These are phyloP conservation scores for Cercopithecus neglectus DNA, from an alignment of 2,797 vertebrate genomes.

Conservation along the genomic window DNA sequence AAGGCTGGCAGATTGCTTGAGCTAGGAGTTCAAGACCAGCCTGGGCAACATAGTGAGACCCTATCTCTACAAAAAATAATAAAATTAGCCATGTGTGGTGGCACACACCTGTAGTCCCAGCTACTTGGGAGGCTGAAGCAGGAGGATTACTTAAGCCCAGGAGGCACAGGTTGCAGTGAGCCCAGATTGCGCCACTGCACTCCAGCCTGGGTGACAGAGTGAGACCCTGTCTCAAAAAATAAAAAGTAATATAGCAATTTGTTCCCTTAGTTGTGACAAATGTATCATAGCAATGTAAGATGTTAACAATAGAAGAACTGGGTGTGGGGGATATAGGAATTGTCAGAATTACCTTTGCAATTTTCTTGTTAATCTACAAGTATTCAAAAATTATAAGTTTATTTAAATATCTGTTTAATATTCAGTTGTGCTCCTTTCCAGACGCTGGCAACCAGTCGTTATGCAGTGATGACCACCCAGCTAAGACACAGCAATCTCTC, in stretches of 20 bases:
- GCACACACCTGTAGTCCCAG: background rate
- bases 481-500: constrained; percentile 89
- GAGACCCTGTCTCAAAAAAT: background rate
- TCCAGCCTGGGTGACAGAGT: background rate
- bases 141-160: background rate
- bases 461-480: constrained; percentile 87
- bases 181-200: background rate
- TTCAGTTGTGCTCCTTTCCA: constrained; percentile 42
- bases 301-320: background rate
- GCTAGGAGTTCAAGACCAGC: background rate
- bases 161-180: background rate
- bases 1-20: background rate
- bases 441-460: constrained; percentile 74
- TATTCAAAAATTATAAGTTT: background rate
- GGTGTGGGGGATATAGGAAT: background rate
- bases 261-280: background rate
- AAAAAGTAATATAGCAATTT: background rate
- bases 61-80: background rate
- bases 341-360: background rate
- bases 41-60: background rate
- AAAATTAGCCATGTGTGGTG: background rate
- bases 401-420: background rate
- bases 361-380: background rate
- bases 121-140: background rate
- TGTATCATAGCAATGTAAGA: background rate